Base-by-base conservation (phyloP, 1,140 invertebrate species). In the Drosophila orena region DNA sequence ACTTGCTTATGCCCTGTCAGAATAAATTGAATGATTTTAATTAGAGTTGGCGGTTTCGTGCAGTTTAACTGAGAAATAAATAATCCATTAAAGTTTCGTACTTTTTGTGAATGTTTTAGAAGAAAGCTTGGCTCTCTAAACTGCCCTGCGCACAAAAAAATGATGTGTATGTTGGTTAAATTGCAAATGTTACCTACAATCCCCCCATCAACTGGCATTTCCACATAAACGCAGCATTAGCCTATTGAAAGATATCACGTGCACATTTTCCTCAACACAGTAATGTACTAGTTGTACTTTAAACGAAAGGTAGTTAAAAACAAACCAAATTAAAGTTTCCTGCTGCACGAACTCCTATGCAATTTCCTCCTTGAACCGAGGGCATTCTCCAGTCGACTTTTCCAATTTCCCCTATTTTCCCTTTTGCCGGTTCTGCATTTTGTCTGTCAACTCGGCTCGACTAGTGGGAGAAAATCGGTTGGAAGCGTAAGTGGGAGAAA, bases 11-110 rank as follows among this genome's bases (percentile, higher is more conserved):
- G 56, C 50, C 62, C 66, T 68, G 17, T 35, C 56, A 60, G 46
- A 35, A 66, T 64, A 60, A 65, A 68, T 68, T 43, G 44, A 53
- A 53, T 44, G 61, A 53, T 43, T 47, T 62, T 68, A 68, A 68
- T 68, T 65, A 65, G 37, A 52, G 46, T 44, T 50, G 44, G 59
- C 20, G 60, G 64, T 42, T 64, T 22, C 30, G 2, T 46, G 24
- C 53, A 58, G 54, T 15, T 62, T 43, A 62, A 20, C n/a, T 24
- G 14, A 38, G 11, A 24, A 59, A 62, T 64, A 24, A 44, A 35
- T 64, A 64, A 60, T 64, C 20, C 4, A 44, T 60, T 59, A 24
- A 43, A 43, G 24, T n/a, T 8, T 8, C 30, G 30, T 30, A 8
- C 2, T 30, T 30, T 30, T 10, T 8, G 30, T 30, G 8, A n/a